Base-by-base conservation (phyloP, 2,113 vertebrate genomes). In the Panurus biarmicus region DNA sequence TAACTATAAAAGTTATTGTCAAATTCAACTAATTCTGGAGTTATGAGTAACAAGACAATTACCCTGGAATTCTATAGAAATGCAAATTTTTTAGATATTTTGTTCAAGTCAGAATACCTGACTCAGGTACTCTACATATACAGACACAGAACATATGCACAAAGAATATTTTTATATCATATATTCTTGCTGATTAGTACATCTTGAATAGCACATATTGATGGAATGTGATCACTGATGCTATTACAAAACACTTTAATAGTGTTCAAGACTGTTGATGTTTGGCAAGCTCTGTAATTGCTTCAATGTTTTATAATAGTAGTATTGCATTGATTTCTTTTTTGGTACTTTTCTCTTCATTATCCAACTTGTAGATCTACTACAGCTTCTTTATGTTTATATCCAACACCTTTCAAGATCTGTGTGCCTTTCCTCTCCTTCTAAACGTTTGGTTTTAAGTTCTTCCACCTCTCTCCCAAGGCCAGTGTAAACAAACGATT, bases 401-500 rank as follows among this genome's bases (percentile, higher is more conserved):
- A 54, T 35, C 33, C 23, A 73, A 82, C 5, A 8, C 28, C 58
- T 92, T 87, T 87, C 81, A 93, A 88, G 48, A 80, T 56, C 28
- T 40, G 31, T 72, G 28, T 64, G 48, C 22, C 47, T 93, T 61
- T 50, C 28, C 29, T 69, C 50, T 86, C 53, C 72, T 88, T 92
- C 71, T 69, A 69, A 60, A 66, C 20, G 56, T 36, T 50, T 67
- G 64, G 85, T 66, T 91, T 85, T 84, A 65, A 79, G 51, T 44
- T 69, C 81, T 92, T 93, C 40, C 45, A 33, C 80, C 88, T 85
- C 75, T 91, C 67, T 92, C 89, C 36, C 44, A 89, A 58, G 95
- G 57, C 69, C 81, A 93, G 67, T 1, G 36, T 87, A 94, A 87
- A 91, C 85, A 84, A 70, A 92, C 1, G 3, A 85, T 79, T 83